Base-by-base conservation (phyloP, 2,888 invertebrate genomes). In the Drosophila hamatofila region DNA sequence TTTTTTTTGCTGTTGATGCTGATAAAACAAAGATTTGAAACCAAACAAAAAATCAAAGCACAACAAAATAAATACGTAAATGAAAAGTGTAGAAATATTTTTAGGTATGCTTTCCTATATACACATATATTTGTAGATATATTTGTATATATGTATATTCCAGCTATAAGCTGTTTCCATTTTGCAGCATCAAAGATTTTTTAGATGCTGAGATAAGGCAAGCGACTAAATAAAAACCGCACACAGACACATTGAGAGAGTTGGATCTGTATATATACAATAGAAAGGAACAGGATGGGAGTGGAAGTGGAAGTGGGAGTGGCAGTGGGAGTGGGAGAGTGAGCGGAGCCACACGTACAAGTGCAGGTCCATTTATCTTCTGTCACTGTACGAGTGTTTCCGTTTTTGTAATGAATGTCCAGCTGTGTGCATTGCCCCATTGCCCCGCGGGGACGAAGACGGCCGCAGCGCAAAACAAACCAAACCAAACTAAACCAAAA, bases 361-460 rank as follows among this genome's bases (percentile, higher is more conserved):
- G 88, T 85, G 88, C 84, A 85, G 89, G 84, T 87, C 84, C 84
- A 85, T 85, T 85, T 85, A 85, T 85, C 84, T 85, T 85, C 88
- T 89, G 84, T 85, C 84, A 85, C 79, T 87, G 84, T 81, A 79
- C 85, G 89, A 85, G 84, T 85, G 89, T 75, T 85, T 85, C 84
- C 84, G 84, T 89, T 85, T 85, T 89, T 87, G 89, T 85, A 85
- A 85, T 85, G 84, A 85, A 85, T 89, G 88, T 85, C 84, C 84
- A 85, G 84, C 88, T 85, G 84, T 85, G 84, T 87, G 89, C 84
- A 87, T 83, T 87, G 84, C 87, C 75, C 87, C 80, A 65, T 52
- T 60, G 59, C 62, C 79, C 89, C 84, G 81, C 89, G 72, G 84
- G 87, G 82, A 65, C 65, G 61, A 49, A 51, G 49, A 11, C 25